Conservation (phyloP, 2,888 invertebrate species). For the Troglohyphantes excavatus region DNA sequence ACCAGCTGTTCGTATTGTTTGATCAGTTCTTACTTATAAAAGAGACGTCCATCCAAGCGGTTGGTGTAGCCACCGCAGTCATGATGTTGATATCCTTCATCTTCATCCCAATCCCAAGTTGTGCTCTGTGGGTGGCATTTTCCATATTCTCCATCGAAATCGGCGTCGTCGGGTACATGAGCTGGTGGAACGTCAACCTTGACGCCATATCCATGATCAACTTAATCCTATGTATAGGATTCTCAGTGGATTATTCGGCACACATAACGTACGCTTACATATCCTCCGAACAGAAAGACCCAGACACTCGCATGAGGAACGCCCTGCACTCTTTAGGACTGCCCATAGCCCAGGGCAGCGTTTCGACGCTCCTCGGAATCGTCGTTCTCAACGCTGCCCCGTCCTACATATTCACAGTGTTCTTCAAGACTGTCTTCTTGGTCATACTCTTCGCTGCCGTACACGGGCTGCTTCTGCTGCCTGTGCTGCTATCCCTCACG, state of each 20-base stretch:
- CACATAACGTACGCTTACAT: constrained; percentile 98
- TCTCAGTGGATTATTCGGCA: constrained; percentile 97
- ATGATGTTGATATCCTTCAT: constrained; percentile 97
- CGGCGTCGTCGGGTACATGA: constrained; percentile 98
- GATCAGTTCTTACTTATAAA: constrained; percentile 95
- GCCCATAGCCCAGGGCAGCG: constrained; percentile 95
- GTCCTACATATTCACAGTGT: constrained; percentile 96
- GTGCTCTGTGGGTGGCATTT: constrained; percentile 96
- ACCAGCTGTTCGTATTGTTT: constrained; percentile 97
- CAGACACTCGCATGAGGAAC: constrained; percentile 91
- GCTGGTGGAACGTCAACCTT: constrained; percentile 95
- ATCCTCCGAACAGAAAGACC: constrained; percentile 90
- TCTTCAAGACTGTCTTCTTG: constrained; percentile 98
- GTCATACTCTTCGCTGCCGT: constrained; percentile 96
- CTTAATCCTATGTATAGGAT: constrained; percentile 97
- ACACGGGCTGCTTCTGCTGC: constrained; percentile 95
- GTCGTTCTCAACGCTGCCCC: constrained; percentile 92
- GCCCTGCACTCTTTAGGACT: constrained; percentile 93
- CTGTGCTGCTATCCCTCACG: constrained; percentile 84
- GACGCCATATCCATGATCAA: constrained; percentile 99
- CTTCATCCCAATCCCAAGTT: constrained; percentile 95
- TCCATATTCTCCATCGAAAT: constrained; percentile 96
- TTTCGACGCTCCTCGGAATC: constrained; percentile 94
- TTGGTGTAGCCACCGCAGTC: constrained; percentile 93
- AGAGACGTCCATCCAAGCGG: constrained; percentile 93